A percentile compares a stretch with the other conserved stretches of the same genome.
phyloP scores from a whole-genome alignment of 2,888 invertebrate genomes.

The Penaeus monodon region DNA sequence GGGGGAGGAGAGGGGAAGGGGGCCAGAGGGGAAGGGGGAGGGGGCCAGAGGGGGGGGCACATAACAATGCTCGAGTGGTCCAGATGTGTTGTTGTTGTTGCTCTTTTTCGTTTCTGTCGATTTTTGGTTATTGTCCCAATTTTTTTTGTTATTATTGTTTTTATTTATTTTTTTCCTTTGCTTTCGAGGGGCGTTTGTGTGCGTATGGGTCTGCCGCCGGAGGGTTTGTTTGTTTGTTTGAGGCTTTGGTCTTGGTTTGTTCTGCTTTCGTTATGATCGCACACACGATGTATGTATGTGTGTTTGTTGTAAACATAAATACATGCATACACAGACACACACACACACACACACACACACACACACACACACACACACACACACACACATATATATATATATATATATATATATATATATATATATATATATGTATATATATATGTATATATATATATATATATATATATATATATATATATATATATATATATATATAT shows the following conservation, averaged over 20 bases:
- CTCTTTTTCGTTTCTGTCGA: too few relatives aligned
- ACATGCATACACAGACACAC: not conserved
- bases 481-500: constrained; percentile 11
- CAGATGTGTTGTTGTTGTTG: too few relatives aligned
- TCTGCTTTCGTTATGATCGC: too few relatives aligned
- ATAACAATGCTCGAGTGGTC: too few relatives aligned
- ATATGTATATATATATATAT: too few relatives aligned
- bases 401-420: constrained; percentile 29
- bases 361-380: not conserved
- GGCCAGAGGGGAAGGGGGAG: not conserved
- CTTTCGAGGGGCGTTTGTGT: too few relatives aligned
- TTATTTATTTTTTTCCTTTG: too few relatives aligned
- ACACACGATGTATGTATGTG: not conserved
- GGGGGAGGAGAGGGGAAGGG: not conserved
- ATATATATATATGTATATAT: constrained; percentile 15
- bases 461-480: not conserved
- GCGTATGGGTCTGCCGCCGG: too few relatives aligned
- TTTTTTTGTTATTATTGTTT: too few relatives aligned
- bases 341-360: constrained; percentile 7
- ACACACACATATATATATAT: constrained; percentile 20
- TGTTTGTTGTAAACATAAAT: not conserved
- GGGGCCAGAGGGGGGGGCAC: not conserved
- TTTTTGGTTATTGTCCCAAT: too few relatives aligned
- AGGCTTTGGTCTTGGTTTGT: too few relatives aligned
- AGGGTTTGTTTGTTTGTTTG: too few relatives aligned